Conservation (phyloP, 2,797 vertebrate species). For the Phoxinus dragarum region DNA sequence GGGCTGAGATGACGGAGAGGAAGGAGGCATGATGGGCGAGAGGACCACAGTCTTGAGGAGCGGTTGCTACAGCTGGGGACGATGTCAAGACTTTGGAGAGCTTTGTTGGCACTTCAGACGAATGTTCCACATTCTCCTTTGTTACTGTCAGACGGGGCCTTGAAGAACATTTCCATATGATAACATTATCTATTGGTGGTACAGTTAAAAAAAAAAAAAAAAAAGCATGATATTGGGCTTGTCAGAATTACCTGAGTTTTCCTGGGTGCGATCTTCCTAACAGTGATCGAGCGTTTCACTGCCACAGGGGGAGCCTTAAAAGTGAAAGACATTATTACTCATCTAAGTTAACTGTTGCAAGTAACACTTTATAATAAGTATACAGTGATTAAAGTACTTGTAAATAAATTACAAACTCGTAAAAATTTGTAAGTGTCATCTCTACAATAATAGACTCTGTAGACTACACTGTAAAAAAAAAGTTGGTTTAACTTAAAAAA, state of each 20-base stretch:
- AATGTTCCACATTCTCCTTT: slow-evolving; percentile 62
- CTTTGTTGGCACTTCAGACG: slow-evolving; percentile 48
- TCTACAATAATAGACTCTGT: neutral
- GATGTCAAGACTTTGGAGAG: slow-evolving; percentile 51
- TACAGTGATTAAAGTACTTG: neutral
- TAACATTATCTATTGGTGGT: neutral
- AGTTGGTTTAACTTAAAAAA: no score
- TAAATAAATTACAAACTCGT: neutral
- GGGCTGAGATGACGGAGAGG: neutral
- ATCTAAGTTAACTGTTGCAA: neutral
- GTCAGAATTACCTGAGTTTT: slow-evolving; percentile 65
- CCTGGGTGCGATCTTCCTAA: slow-evolving; percentile 72
- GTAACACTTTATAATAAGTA: neutral
- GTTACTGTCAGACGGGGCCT: slow-evolving; percentile 55
- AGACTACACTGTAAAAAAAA: no score
- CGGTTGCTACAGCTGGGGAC: slow-evolving; percentile 20
- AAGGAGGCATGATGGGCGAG: slow-evolving; percentile 56
- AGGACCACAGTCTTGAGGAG: slow-evolving; percentile 42
- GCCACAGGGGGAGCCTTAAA: slow-evolving; percentile 53
- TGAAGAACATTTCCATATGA: neutral
- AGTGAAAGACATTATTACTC: neutral
- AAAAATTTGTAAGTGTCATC: neutral
- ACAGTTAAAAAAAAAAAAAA: neutral
- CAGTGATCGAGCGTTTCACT: slow-evolving; percentile 65
- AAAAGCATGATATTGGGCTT: neutral